These are phyloP conservation scores for Coptotermes formosanus DNA, from an alignment of 1,140 invertebrate genomes.

Conservation along the genomic window DNA sequence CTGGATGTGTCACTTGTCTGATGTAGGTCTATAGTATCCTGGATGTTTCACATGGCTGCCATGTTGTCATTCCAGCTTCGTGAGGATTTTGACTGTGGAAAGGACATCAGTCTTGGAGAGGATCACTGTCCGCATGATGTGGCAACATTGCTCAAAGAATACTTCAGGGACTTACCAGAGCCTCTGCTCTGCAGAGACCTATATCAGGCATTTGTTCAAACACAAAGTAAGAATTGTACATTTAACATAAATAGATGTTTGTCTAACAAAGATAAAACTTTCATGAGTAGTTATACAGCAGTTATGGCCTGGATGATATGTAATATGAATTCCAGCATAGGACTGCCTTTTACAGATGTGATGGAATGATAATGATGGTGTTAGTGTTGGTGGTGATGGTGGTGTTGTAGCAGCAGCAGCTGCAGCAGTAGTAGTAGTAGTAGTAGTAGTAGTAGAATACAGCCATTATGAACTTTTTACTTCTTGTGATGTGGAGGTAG, in stretches of 20 bases:
- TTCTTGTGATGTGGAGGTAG: no score
- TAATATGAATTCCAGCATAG: no score
- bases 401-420: no score
- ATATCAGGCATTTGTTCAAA: constrained; percentile 85
- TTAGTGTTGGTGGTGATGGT: no score
- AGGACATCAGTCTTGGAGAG: constrained; percentile 70
- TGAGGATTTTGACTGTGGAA: constrained; percentile 85
- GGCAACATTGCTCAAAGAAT: constrained; percentile 89
- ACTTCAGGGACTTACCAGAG: constrained; percentile 88
- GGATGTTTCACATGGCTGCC: background rate
- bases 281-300: no score
- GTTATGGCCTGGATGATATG: no score
- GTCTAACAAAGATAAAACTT: no score
- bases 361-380: no score
- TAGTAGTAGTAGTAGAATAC: no score
- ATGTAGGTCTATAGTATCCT: background rate
- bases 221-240: constrained; percentile 73
- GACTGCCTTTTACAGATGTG: no score
- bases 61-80: constrained; percentile 63
- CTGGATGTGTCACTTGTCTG: background rate
- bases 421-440: no score
- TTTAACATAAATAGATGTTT: background rate
- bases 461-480: no score
- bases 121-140: constrained; percentile 90
- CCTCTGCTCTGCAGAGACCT: constrained; percentile 85